Base-by-base conservation (phyloP, 2,888 invertebrate species). In the Amblyjoppa fuscipennis region DNA sequence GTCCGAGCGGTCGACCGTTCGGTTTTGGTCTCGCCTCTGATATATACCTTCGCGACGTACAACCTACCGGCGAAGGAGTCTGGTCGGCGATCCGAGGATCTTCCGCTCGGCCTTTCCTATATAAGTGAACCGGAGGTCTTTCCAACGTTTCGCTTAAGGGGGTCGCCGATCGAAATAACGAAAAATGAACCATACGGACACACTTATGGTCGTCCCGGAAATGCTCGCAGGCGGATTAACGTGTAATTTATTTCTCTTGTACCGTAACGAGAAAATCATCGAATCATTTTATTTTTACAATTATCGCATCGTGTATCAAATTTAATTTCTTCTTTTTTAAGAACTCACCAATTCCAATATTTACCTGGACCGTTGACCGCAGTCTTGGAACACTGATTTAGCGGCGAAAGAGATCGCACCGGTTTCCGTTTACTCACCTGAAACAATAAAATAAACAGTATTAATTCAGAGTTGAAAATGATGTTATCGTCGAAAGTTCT, bases 1-100 rank as follows among this genome's bases (percentile, higher is more conserved):
- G 71, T 68, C 25, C 53, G 56, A 74, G 53, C 70, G 74, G 16
- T 75, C 78, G 70, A 59, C 53, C 75, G 75, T 86, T 84, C 69
- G 71, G 77, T 77, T 87, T 84, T 83, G 71, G 81, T 82, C 74
- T 84, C 75, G 70, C 69, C 53, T 82, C 73, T 79, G 45, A 41
- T 68, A 68, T 86, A 74, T 69, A 80, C 38, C 28, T 31, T 59
- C 59, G 28, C 71, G 45, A 77, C 59, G 49, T 59, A 41, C 51
- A 53, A 61, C 61, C 68, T 84, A 75, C 25, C 28, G 45, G 5
- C 45, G 66, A 66, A 59, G 41, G 64, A 76, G 70, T 28, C 80
- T 49, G 74, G 59, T 73, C 69, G 64, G 53, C 28, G 70, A 82
- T 73, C 74, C 80, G 53, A 38, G 59, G 41, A 75, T 81, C 73